A percentile compares a stretch with the other conserved stretches of the same genome.
These are phyloP conservation scores for Macquaria ambigua DNA, from an alignment of 2,113 vertebrate genomes.

Conservation along the genomic window DNA sequence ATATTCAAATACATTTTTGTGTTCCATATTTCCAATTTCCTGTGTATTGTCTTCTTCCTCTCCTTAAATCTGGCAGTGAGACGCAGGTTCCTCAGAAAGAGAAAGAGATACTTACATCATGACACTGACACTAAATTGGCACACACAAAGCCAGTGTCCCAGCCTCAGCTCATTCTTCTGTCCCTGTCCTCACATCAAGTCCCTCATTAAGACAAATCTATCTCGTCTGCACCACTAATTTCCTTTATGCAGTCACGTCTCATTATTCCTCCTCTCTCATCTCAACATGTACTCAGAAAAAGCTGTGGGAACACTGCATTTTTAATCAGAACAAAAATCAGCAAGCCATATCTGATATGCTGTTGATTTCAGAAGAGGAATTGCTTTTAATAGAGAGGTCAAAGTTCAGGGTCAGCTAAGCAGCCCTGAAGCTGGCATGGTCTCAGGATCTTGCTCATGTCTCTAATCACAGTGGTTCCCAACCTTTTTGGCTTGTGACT, in stretches of 20 bases:
- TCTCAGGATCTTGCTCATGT: not conserved
- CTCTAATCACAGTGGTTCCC: not conserved
- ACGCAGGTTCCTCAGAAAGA: not conserved
- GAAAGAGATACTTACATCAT: not conserved
- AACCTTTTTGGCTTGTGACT: not conserved
- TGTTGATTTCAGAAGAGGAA: not conserved
- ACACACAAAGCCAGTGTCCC: not conserved
- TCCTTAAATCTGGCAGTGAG: slow-evolving; percentile 3
- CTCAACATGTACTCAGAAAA: slow-evolving; percentile 8
- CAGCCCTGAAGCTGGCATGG: not conserved
- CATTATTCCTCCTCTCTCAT: slow-evolving; percentile 44
- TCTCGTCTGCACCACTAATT: slow-evolving; percentile 44
- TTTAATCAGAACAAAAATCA: slow-evolving; percentile 12
- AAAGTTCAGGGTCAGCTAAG: not conserved
- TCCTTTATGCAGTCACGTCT: slow-evolving; percentile 35
- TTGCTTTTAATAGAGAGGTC: not conserved
- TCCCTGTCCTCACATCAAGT: slow-evolving; percentile 25
- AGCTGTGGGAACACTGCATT: not conserved
- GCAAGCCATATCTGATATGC: slow-evolving; percentile 5
- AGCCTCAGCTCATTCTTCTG: slow-evolving; percentile 16
- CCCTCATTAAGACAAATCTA: slow-evolving; percentile 54
- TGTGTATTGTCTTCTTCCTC: slow-evolving; percentile 3
- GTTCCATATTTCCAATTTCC: not conserved
- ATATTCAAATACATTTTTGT: not conserved
- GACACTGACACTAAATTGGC: slow-evolving; percentile 6